These are phyloP conservation scores for Chelonoidis abingdonii DNA, from an alignment of 2,113 vertebrate genomes.

Conservation along the genomic window DNA sequence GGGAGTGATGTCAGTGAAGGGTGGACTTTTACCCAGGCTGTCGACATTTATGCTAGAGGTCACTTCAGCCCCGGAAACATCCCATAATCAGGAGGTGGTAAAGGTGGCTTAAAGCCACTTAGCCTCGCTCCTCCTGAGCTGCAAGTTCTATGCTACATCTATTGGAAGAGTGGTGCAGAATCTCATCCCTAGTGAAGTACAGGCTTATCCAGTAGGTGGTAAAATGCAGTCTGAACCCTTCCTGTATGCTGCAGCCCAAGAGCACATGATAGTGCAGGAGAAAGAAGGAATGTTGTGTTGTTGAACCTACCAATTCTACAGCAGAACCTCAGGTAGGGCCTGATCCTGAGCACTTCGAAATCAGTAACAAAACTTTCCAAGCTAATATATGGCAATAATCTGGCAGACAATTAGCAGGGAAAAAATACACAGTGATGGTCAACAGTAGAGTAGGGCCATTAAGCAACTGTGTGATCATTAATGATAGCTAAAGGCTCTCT, in stretches of 20 bases:
- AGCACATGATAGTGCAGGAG: rapidly evolving
- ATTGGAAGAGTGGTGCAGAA: neutral
- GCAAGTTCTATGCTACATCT: neutral
- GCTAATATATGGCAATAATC: neutral
- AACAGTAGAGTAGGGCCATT: neutral
- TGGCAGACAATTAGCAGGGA: neutral
- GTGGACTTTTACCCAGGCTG: no score
- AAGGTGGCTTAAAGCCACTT: neutral
- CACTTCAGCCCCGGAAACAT: no score
- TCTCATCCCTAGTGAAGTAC: neutral
- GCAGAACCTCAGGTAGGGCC: neutral
- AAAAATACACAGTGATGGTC: neutral
- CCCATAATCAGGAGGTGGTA: neutral
- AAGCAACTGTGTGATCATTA: neutral
- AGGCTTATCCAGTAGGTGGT: neutral
- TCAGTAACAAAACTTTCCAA: neutral
- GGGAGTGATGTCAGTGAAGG: no score
- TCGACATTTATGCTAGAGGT: no score
- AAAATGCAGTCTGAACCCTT: neutral
- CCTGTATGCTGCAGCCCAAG: neutral
- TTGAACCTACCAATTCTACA: neutral
- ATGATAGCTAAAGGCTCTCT: neutral
- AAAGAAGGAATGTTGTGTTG: neutral
- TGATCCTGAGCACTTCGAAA: neutral
- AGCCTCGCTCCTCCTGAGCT: neutral